Conservation (phyloP, 2,888 invertebrate genomes). For the Hypomecis atomaria region DNA sequence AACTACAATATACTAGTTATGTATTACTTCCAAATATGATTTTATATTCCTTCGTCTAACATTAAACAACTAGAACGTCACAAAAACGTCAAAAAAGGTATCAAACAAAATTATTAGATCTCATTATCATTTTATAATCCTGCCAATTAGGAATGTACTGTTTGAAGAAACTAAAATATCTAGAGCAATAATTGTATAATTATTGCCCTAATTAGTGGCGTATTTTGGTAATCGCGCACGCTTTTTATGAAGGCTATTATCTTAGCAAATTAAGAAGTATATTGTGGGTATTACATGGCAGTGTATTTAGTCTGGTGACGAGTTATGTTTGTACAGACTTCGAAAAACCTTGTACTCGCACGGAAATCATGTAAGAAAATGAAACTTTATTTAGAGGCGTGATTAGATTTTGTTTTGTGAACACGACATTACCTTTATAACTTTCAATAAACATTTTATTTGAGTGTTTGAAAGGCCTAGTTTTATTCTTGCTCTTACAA, state of each 20-base stretch:
- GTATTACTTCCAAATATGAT: neutral
- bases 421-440: too few species aligned
- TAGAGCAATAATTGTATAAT: constrained; percentile 39
- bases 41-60: neutral
- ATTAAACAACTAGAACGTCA: constrained; percentile 1
- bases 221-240: constrained; percentile 41
- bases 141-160: constrained; percentile 49
- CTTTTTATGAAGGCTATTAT: constrained; percentile 48
- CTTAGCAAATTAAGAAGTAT: constrained; percentile 63
- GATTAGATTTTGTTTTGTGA: neutral
- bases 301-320: constrained; percentile 36
- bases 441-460: too few species aligned
- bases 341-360: constrained; percentile 24
- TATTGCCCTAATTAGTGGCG: constrained; percentile 53
- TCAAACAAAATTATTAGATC: neutral
- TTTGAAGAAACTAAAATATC: constrained; percentile 39
- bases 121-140: constrained; percentile 42
- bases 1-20: neutral
- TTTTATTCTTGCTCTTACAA: too few species aligned
- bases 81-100: neutral
- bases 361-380: neutral
- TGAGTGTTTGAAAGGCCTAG: neutral
- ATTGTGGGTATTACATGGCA: constrained; percentile 51
- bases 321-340: constrained; percentile 31
- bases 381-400: neutral